Percentiles rank a stretch among this genome's conserved stretches.
These are phyloP conservation scores for Cotesia chilonis DNA, from an alignment of 1,140 invertebrate species.

Conservation along the genomic window DNA sequence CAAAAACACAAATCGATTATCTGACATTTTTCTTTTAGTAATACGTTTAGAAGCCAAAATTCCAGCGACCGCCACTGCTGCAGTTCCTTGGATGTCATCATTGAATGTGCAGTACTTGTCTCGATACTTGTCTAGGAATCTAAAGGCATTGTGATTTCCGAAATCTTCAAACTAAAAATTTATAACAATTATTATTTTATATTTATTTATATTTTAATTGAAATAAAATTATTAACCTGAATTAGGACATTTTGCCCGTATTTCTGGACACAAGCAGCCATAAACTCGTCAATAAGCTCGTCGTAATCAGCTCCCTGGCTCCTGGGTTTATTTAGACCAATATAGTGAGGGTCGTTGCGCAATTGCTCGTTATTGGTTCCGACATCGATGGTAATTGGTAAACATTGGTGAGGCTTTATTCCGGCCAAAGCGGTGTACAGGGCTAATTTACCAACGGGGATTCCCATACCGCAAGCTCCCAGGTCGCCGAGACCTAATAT, in stretches of 20 bases:
- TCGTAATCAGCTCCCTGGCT: constrained; percentile 90
- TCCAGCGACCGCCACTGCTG: constrained; percentile 90
- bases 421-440: constrained; percentile 93
- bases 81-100: constrained; percentile 97
- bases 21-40: constrained; percentile 79
- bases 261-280: constrained; percentile 91
- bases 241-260: constrained; percentile 90
- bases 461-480: constrained; percentile 95
- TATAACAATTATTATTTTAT: not conserved
- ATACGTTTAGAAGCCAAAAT: constrained; percentile 83
- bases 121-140: constrained; percentile 88
- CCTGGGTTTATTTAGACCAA: constrained; percentile 88
- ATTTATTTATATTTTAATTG: not conserved
- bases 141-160: constrained; percentile 91
- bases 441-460: constrained; percentile 92
- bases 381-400: constrained; percentile 92
- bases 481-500: constrained; percentile 94
- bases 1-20: constrained; percentile 88
- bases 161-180: constrained; percentile 91
- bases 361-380: constrained; percentile 91
- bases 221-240: constrained; percentile 66
- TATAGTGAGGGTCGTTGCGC: constrained; percentile 93
- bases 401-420: constrained; percentile 91
- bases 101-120: constrained; percentile 94
- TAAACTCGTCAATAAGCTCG: constrained; percentile 97